Base-by-base conservation (phyloP, 2,797 vertebrate species). In the Parambassis ranga region DNA sequence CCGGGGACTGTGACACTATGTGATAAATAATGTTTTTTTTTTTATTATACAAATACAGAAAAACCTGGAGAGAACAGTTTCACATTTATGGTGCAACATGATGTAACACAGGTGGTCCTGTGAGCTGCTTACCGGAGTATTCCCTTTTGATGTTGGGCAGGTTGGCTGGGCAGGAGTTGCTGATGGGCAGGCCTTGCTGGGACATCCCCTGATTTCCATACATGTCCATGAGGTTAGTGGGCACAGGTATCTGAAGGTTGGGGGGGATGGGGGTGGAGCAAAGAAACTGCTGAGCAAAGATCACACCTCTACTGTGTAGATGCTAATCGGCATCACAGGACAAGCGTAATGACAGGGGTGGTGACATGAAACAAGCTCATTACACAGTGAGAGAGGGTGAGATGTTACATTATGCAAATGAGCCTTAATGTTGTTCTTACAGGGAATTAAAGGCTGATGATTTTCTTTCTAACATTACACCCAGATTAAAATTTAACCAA, bases 61-160 rank as follows among this genome's bases (percentile, higher is more conserved):
- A 20, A 41, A 39, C 24, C 43, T 69, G 67, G 35, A 78, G 67
- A 71, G 47, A 44, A 16, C 1, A 39, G 31, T 26, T 38, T 42
- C 10, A 51, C 22, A 19, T 19, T n/a, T n/a, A n/a, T n/a, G n/a
- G n/a, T n/a, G n/a, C n/a, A n/a, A n/a, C n/a, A n/a, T n/a, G n/a
- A n/a, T n/a, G n/a, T n/a, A n/a, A n/a, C n/a, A n/a, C n/a, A n/a
- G n/a, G n/a, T n/a, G n/a, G n/a, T n/a, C n/a, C n/a, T n/a, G n/a
- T n/a, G n/a, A n/a, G n/a, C n/a, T 30, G 35, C 87, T 83, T 87
- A 98, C 96, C 95, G 81, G 95, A 94, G 80, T 96, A 95, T 92
- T 99, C 97, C 91, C 96, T 95, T 95, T 99, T 99, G 82, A 99
- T 95, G 86, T 97, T 96, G 82, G 96, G 92, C 84, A 98, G 93